These are phyloP conservation scores for Pampus argenteus DNA, from an alignment of 2,797 vertebrate genomes.

Conservation along the genomic window DNA sequence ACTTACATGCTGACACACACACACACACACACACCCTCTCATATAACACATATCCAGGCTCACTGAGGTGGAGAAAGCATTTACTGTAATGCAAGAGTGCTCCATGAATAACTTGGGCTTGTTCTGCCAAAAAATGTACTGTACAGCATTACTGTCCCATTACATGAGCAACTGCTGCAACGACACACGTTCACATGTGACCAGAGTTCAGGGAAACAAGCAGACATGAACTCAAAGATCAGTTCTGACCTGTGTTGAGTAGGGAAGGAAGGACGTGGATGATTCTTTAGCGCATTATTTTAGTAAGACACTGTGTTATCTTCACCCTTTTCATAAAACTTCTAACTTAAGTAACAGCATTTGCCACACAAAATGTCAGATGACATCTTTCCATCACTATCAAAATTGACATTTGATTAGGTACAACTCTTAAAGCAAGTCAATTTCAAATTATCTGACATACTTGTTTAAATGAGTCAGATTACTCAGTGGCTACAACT, in stretches of 20 bases:
- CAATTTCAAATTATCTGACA: neutral
- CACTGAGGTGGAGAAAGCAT: constrained; percentile 25
- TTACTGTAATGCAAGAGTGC: constrained; percentile 30
- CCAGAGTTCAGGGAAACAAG: neutral
- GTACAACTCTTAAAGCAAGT: neutral
- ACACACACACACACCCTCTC: constrained; percentile 42
- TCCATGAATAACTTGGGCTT: constrained; percentile 11
- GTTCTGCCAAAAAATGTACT: constrained; percentile 22
- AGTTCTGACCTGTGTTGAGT: neutral
- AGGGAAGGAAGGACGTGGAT: neutral
- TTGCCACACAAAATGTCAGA: neutral
- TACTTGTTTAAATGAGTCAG: neutral
- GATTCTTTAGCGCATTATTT: neutral
- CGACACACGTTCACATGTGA: neutral
- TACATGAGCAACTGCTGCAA: constrained; percentile 6
- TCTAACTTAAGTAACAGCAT: neutral
- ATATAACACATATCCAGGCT: constrained; percentile 35
- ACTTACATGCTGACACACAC: constrained; percentile 52
- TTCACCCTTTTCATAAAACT: neutral
- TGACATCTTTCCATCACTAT: neutral
- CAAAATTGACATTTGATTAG: neutral
- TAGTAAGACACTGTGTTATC: neutral
- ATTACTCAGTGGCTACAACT: neutral
- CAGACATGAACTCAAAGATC: neutral
- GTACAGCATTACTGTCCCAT: constrained; percentile 20